A percentile compares a stretch with the other conserved stretches of the same genome.
These are phyloP conservation scores for Chaetops frenatus DNA, from an alignment of 2,113 vertebrate species.

Conservation along the genomic window DNA sequence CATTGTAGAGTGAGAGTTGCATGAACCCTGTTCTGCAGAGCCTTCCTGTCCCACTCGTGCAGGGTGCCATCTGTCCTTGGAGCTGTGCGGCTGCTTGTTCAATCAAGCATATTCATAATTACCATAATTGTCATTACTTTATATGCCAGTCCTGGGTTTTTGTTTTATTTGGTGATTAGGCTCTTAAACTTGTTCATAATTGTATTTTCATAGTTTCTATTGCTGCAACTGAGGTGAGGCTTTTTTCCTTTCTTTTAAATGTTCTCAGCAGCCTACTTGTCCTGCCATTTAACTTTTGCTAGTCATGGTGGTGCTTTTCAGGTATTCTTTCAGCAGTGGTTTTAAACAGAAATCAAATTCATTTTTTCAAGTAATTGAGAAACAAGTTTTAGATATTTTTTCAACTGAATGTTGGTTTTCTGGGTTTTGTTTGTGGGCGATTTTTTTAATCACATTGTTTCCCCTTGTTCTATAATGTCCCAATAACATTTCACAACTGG, in stretches of 20 bases:
- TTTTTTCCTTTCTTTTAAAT: neutral
- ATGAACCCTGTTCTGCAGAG: rapidly evolving
- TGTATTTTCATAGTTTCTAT: neutral
- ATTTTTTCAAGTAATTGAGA: neutral
- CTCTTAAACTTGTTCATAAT: neutral
- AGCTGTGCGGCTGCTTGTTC: neutral
- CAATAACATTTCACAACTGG: neutral
- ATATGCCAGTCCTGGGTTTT: neutral
- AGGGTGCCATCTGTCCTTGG: rapidly evolving
- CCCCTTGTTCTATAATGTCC: neutral
- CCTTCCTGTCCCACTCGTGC: rapidly evolving
- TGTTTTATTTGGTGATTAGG: neutral
- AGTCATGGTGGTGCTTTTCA: neutral
- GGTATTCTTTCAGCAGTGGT: neutral
- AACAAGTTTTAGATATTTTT: neutral
- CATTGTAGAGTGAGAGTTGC: rapidly evolving
- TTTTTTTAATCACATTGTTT: neutral
- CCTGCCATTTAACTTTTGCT: neutral
- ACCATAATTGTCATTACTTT: neutral
- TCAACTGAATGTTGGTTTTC: neutral
- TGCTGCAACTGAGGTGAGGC: neutral
- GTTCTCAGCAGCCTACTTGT: neutral
- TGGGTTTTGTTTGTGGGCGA: rapidly evolving
- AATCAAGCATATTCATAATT: neutral
- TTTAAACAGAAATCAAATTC: neutral